Evolutionary conservation across 1,140 invertebrate species (phyloP), one percentile per base, ranked within the genome.

Genomic region (Ganaspis sp.): DNA sequence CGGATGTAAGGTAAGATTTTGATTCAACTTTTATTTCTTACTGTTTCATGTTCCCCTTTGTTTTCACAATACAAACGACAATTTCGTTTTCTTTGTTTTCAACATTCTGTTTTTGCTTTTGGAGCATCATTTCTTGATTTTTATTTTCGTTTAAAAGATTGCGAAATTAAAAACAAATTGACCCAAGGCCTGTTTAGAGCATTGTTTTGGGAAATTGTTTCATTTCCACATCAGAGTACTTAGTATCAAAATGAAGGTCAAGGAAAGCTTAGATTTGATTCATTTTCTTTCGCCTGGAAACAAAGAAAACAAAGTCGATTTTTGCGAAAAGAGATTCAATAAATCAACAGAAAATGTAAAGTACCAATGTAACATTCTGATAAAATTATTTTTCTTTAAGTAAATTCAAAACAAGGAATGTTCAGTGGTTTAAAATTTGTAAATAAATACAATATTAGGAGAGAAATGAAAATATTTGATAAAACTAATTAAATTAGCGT

Each of bases 1-100:
- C 75, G 17, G 64, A 72, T 19, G 42, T 84, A 21, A 75, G 40
- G 83, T 84, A 81, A 72, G 78, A 70, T 29, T 69, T 53, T 49
- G 21, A 12, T 53, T 34, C 9, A 70, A 17, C n/a, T 54, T n/a
- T 74, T 37, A 26, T 21, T 64, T 34, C 40, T 17, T 9, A 3
- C 15, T 15, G 2, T 9, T 49, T 4, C 54, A 74, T 38, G 29
- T 45, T 40, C 34, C 74, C 64, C 9, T 15, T 9, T 69, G 8
- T 40, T 11, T 80, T 34, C 58, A 11, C 12, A 12, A 45, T 4
- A 45, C 15, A 26, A 64, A 23, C 0, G 5, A 29, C 11, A 34
- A n/a, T 34, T 26, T 64, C 3, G 4, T 4, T 64, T n/a, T n/a
- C 23, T 64, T 49, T 17, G 23, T 38, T 58, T n/a, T n/a, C n/a